Evolutionary conservation across 1,140 invertebrate species (phyloP).

Genomic region (Hylaeus anthracinus): DNA sequence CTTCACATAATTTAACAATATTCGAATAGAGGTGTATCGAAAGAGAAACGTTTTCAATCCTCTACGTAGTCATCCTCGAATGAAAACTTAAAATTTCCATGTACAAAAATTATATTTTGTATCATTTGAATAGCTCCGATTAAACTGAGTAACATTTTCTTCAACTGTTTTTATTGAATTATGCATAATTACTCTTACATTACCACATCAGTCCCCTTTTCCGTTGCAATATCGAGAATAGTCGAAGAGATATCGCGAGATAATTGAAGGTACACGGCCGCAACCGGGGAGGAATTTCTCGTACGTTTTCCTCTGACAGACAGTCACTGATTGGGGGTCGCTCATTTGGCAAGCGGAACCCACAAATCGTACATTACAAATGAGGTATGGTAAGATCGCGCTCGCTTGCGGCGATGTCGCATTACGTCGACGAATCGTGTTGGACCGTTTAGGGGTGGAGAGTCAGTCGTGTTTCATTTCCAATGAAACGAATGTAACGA

Average conservation of each 20-base stretch:
- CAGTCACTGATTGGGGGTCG: slow-evolving; percentile 19
- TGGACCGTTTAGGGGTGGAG: background rate
- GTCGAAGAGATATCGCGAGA: slow-evolving; percentile 29
- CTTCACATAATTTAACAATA: too few species aligned
- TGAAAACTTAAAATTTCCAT: too few species aligned
- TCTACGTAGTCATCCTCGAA: too few species aligned
- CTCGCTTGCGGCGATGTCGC: slow-evolving; percentile 6
- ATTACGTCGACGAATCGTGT: background rate
- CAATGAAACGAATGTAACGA: slow-evolving; percentile 10
- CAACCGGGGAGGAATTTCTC: slow-evolving; percentile 35
- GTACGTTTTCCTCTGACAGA: slow-evolving; percentile 31
- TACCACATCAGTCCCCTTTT: too few species aligned
- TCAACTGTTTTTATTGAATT: too few species aligned
- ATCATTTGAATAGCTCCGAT: too few species aligned
- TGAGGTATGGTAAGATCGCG: slow-evolving; percentile 36
- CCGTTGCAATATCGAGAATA: slow-evolving; percentile 30
- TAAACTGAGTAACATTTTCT: too few species aligned
- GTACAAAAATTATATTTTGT: too few species aligned
- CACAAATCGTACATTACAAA: slow-evolving; percentile 49
- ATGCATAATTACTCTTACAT: too few species aligned
- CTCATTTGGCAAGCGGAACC: slow-evolving; percentile 29
- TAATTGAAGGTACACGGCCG: slow-evolving; percentile 27
- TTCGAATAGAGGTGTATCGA: too few species aligned
- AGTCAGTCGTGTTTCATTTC: background rate
- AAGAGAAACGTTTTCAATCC: too few species aligned